Base-by-base conservation (phyloP, 1,140 invertebrate species). In the Pararge aegeria region DNA sequence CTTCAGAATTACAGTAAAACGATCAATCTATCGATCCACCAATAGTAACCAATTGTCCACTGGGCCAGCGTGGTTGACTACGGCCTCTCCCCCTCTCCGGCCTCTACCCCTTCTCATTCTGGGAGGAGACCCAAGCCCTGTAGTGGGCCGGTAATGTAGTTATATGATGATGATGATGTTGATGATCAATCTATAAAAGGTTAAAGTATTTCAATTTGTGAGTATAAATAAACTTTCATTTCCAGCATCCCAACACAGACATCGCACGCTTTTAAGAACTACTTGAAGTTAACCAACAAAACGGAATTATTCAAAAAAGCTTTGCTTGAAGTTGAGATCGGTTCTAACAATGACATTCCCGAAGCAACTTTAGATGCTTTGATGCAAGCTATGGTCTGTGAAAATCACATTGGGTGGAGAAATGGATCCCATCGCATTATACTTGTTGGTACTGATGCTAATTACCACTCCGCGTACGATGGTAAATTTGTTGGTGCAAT, bases 401-500 rank as follows among this genome's bases (percentile, higher is more conserved):
- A 83, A 7, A 66, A 93, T 3, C 70, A 93, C 71, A 92, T 95
- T 51, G 92, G 91, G 15, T 94, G 94, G 93, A 85, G 93, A 56
- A 68, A 90, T 5, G 81, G 91, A 44, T 91, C 93, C 0, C 87
- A 93, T 59, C 89, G 91, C 49, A 84, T 94, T 21, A 83, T 95
- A 12, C 88, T 95, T 0, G 89, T 94, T 42, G 92, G 91, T 16
- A 94, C 93, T 1, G 94, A 95, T 70, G 91, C 90, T 0, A 83
- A 82, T 24, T 94, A 92, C 61, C 94, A 95, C 68, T 90, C 93
- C 55, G 94, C 94, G 1, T 94, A 94, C 1, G 93, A 94, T 76
- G 94, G 94, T 42, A 94, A 92, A 94, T 90, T 97, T 52, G 95
- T 95, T 29, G 96, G 96, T 4, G 95, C 97, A 55, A 92, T 97